These are phyloP conservation scores for Dendrolimus houi DNA, from an alignment of 2,888 invertebrate genomes.

Conservation along the genomic window DNA sequence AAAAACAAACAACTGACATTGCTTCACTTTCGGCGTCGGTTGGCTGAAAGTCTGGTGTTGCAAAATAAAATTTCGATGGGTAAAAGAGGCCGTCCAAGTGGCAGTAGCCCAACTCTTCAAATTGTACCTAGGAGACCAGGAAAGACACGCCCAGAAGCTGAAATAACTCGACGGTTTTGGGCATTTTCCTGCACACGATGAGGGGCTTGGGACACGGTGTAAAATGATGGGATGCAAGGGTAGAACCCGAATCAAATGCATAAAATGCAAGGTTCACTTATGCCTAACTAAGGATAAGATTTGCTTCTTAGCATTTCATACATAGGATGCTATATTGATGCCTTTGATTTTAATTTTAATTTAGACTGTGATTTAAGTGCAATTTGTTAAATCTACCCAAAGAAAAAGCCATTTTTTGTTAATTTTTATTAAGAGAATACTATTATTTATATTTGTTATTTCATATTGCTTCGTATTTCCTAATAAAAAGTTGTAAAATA, in stretches of 20 bases:
- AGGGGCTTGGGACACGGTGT: constrained; percentile 16
- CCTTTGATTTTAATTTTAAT: constrained; percentile 2
- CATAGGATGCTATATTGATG: constrained; percentile 3
- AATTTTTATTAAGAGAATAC: constrained; percentile 3
- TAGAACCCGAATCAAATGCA: constrained; percentile 17
- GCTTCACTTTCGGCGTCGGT: constrained; percentile 17
- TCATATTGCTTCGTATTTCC: constrained; percentile 4
- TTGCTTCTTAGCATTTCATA: constrained; percentile 19
- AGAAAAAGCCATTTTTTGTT: constrained; percentile 6
- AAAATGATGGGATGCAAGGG: constrained; percentile 21
- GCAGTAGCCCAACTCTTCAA: constrained; percentile 13
- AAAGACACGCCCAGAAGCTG: constrained; percentile 15
- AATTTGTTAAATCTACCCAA: constrained; percentile 4
- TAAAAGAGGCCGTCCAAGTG: constrained; percentile 20
- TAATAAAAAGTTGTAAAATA: constrained; percentile 10
- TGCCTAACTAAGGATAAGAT: constrained; percentile 22
- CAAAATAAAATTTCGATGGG: constrained; percentile 14
- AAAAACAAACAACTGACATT: constrained; percentile 17
- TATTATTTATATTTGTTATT: constrained; percentile 1
- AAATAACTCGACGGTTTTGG: constrained; percentile 21
- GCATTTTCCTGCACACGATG: constrained; percentile 20
- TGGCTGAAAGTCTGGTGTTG: constrained; percentile 20
- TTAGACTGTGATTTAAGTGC: constrained; percentile 1
- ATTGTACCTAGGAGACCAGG: constrained; percentile 20
- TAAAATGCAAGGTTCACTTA: constrained; percentile 21